Percentiles rank a stretch among this genome's conserved stretches.
phyloP scores from a whole-genome alignment of 2,797 vertebrate species.

The Siniperca obscura region DNA sequence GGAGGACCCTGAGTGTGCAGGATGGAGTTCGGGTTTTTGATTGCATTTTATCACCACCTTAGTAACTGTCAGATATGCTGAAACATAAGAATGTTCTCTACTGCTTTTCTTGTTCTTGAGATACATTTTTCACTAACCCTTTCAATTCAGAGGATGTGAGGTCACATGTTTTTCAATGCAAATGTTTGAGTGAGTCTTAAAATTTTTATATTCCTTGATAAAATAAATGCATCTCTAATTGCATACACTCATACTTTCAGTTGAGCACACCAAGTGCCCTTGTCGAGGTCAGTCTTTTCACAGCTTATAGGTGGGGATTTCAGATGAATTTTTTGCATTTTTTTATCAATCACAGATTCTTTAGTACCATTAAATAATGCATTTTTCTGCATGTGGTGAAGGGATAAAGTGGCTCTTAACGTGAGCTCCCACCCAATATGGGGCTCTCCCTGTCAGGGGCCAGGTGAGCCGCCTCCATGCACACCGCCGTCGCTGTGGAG shows the following conservation, averaged over 20 bases:
- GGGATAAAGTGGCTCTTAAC: slow-evolving; percentile 89
- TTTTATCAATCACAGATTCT: slow-evolving; percentile 87
- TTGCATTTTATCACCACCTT: slow-evolving; percentile 75
- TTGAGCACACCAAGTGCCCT: slow-evolving; percentile 52
- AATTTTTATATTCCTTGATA: not conserved
- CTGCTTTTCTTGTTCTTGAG: slow-evolving; percentile 16
- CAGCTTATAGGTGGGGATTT: slow-evolving; percentile 72
- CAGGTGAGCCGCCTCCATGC: slow-evolving; percentile 83
- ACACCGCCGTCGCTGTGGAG: slow-evolving; percentile 79
- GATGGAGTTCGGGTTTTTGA: slow-evolving; percentile 73
- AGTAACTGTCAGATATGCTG: slow-evolving; percentile 73
- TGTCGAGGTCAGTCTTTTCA: slow-evolving; percentile 84
- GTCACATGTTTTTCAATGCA: slow-evolving; percentile 35
- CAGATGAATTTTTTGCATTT: slow-evolving; percentile 63
- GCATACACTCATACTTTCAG: slow-evolving; percentile 14
- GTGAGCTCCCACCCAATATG: slow-evolving; percentile 83
- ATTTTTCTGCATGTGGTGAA: slow-evolving; percentile 85
- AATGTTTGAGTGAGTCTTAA: slow-evolving; percentile 12
- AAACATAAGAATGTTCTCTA: slow-evolving; percentile 44
- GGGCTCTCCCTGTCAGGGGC: slow-evolving; percentile 79
- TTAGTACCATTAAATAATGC: slow-evolving; percentile 91
- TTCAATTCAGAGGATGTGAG: slow-evolving; percentile 22
- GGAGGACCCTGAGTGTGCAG: slow-evolving; percentile 74
- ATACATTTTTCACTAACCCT: slow-evolving; percentile 25
- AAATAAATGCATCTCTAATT: slow-evolving; percentile 7